Percentiles rank a stretch among this genome's conserved stretches.
These are phyloP conservation scores for Cryptophagus acutangulus DNA, from an alignment of 2,888 invertebrate genomes.

Conservation along the genomic window DNA sequence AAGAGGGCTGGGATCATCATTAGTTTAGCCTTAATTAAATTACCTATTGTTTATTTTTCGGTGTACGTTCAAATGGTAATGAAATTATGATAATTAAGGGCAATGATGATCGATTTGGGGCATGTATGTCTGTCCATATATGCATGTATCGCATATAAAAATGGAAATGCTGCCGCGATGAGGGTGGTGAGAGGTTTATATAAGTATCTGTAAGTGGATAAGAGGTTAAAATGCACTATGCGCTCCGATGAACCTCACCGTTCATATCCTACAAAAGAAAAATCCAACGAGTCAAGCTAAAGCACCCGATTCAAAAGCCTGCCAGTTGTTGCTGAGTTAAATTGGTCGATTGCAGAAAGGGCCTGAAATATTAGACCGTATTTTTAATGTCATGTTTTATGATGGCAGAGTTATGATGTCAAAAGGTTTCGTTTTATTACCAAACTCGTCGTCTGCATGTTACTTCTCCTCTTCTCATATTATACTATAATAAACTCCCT, in stretches of 20 bases:
- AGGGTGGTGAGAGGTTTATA: too few species aligned
- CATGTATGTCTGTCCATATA: too few species aligned
- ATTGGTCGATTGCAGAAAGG: slow-evolving; percentile 30
- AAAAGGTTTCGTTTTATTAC: slow-evolving; percentile 44
- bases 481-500: too few species aligned
- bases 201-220: slow-evolving; percentile 42
- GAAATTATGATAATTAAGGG: too few species aligned
- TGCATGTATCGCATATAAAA: too few species aligned
- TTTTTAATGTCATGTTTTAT: slow-evolving; percentile 46
- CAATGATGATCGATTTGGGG: too few species aligned
- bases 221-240: slow-evolving; percentile 47
- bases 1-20: too few species aligned
- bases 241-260: slow-evolving; percentile 46
- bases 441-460: slow-evolving; percentile 34
- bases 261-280: slow-evolving; percentile 42
- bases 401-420: slow-evolving; percentile 42
- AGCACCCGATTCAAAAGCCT: neutral
- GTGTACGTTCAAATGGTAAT: too few species aligned
- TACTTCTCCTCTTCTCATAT: too few species aligned
- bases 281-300: slow-evolving; percentile 20
- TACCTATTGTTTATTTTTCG: too few species aligned
- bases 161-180: too few species aligned
- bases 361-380: slow-evolving; percentile 44
- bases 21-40: too few species aligned
- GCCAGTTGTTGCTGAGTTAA: neutral